Evolutionary conservation across 2,797 vertebrate genomes (phyloP).

Genomic region (Nasua narica): DNA sequence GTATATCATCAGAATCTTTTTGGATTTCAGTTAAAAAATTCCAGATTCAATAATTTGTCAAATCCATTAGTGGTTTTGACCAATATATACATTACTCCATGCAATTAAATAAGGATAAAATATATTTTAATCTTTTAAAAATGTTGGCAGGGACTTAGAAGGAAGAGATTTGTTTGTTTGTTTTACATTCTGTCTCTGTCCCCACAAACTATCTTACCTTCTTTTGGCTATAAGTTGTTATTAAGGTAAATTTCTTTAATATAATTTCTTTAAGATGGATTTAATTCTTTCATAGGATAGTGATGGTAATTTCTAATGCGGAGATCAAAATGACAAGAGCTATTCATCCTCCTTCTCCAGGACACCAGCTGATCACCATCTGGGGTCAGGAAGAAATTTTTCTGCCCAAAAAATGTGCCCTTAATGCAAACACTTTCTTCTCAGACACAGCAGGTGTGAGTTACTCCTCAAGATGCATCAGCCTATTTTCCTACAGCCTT

Average conservation of each 20-base stretch:
- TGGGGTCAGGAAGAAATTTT: conserved; percentile 2
- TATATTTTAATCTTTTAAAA: neutral
- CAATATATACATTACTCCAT: neutral
- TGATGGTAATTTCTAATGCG: neutral
- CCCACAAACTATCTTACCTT: neutral
- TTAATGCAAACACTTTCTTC: neutral
- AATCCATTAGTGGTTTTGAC: neutral
- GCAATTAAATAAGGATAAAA: neutral
- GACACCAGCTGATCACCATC: neutral
- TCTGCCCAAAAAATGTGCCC: neutral
- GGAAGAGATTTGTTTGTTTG: neutral
- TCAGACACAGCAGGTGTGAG: neutral
- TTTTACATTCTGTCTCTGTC: neutral
- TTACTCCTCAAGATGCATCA: neutral
- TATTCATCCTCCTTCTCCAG: neutral
- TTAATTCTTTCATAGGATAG: neutral
- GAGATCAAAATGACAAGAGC: neutral
- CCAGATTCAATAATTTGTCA: neutral
- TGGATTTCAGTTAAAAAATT: conserved; percentile 33
- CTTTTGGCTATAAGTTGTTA: neutral
- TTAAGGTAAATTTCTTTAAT: neutral
- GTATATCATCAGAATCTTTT: neutral
- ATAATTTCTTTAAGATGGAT: neutral
- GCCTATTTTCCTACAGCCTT: neutral
- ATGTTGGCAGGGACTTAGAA: neutral